Conservation (phyloP, 2,113 vertebrate genomes). For the Psophia crepitans region DNA sequence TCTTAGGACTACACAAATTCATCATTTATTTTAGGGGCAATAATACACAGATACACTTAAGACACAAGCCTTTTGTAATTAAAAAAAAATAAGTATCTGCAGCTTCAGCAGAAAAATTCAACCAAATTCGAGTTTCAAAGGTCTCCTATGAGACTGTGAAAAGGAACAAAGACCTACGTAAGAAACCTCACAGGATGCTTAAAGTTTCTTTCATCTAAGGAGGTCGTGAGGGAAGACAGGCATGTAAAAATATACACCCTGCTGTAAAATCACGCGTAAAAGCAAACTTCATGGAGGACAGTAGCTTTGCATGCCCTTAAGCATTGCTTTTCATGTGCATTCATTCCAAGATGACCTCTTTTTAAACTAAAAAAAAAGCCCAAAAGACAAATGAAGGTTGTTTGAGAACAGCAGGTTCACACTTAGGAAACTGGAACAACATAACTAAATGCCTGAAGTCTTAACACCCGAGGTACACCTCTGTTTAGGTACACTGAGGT, state of each 20-base stretch:
- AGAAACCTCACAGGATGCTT: background rate
- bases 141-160: background rate
- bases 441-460: background rate
- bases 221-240: background rate
- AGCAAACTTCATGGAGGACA: background rate
- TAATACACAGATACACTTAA: background rate
- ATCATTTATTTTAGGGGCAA: background rate
- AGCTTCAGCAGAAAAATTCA: background rate
- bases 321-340: background rate
- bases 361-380: background rate
- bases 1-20: background rate
- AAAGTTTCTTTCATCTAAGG: background rate
- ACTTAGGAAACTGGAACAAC: background rate
- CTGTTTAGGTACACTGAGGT: too few species aligned
- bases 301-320: background rate
- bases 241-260: background rate
- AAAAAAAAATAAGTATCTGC: background rate
- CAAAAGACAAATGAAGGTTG: background rate
- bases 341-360: background rate
- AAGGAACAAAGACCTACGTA: background rate
- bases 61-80: background rate
- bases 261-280: background rate
- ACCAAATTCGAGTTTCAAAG: background rate
- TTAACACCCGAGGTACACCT: background rate
- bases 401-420: background rate